Conservation (phyloP, 2,113 vertebrate genomes). For the Camelus bactrianus region DNA sequence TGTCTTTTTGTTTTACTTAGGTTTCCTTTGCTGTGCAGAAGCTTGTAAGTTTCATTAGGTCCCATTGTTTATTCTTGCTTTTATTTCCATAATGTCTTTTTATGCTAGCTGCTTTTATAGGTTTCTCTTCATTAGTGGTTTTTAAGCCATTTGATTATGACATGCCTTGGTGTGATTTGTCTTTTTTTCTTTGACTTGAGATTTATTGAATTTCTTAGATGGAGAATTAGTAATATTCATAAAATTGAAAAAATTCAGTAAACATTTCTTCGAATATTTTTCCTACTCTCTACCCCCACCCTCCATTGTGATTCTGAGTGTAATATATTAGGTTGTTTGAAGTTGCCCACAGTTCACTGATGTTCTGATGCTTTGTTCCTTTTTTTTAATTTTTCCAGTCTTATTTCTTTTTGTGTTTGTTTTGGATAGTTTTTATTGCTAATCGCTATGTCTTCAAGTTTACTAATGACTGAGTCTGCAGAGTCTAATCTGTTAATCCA, state of each 20-base stretch:
- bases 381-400: not conserved
- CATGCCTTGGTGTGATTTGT: not conserved
- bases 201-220: not conserved
- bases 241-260: not conserved
- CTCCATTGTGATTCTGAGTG: not conserved
- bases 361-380: not conserved
- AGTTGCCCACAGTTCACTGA: not conserved
- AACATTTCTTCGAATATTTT: not conserved
- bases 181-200: not conserved
- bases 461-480: not conserved
- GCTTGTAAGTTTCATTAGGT: no score
- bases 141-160: not conserved
- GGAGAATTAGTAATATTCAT: not conserved
- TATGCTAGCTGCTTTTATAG: not conserved
- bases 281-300: not conserved
- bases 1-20: no score
- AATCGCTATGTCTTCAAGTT: not conserved
- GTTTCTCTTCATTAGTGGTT: not conserved
- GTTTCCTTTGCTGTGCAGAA: no score
- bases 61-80: no score
- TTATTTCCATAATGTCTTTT: not conserved
- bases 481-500: not conserved
- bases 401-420: not conserved
- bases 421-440: not conserved
- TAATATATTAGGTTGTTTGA: not conserved